Evolutionary conservation across 2,113 vertebrate species (phyloP), one percentile per base, ranked within the genome.

Genomic region (Circaetus gallicus): DNA sequence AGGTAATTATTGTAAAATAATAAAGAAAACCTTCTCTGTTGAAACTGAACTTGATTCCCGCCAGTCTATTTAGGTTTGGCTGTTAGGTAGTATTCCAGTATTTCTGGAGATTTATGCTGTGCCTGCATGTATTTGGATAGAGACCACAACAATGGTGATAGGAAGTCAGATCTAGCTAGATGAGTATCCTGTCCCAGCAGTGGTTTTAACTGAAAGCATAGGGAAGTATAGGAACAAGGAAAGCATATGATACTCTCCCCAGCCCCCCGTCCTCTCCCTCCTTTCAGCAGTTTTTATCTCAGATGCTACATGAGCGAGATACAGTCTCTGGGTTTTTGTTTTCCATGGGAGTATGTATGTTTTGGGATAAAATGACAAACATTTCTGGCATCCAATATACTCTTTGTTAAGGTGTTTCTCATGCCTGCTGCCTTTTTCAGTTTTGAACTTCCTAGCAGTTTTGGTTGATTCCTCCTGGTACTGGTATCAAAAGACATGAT

Each of bases 1-100:
- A 99, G 99, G 99, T 99, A 97, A 89, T 89, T 65, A 56, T 72
- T 61, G 26, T 73, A 87, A 36, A 53, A 67, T 67, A 22, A 85
- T 81, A 65, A 66, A 47, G 34, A 42, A 76, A 91, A 29, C 16
- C 14, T 7, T 25, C 10, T 40, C 34, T 45, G 4, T 43, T 71
- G 36, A 67, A 80, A 56, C 10, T 38, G 25, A 84, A 6, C 25
- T 53, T 82, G n/a, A 61, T 72, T 67, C 31, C 43, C 8, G 2
- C 31, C 19, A 18, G 4, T 71, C 8, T 59, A 0, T 43, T 84
- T 40, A 59, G n/a, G 20, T 84, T 74, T 63, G 55, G 3, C 50
- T 66, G 5, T 67, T 81, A 29, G 59, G 31, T 65, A 63, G 29
- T 55, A 18, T 18, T 77, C 14, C 61, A 40, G 4, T 3, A 1